Percentiles rank a stretch among this genome's conserved stretches.
Conservation (phyloP, 2,113 vertebrate species). For the Nycticryphes semicollaris region DNA sequence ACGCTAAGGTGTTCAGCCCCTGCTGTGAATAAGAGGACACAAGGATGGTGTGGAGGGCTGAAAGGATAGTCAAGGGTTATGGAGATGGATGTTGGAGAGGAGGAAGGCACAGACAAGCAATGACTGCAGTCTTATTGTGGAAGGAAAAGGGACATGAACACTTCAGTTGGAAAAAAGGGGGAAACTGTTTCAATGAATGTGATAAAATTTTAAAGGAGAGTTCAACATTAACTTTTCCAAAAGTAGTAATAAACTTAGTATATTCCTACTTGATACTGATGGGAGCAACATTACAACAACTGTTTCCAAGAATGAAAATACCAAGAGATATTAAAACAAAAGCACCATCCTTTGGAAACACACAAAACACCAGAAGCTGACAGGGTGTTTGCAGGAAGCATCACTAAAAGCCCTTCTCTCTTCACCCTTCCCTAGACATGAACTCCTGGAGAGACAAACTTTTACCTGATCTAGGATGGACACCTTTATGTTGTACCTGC, state of each 20-base stretch:
- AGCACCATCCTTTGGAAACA: neutral
- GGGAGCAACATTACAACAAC: neutral
- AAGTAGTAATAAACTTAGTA: neutral
- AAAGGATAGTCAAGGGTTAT: neutral
- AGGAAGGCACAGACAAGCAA: neutral
- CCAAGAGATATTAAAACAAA: neutral
- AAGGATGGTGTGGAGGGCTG: neutral
- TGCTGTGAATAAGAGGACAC: neutral
- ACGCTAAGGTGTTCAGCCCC: neutral
- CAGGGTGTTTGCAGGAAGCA: neutral
- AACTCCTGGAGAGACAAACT: neutral
- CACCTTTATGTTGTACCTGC: neutral
- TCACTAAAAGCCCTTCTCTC: neutral
- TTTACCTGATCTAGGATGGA: neutral
- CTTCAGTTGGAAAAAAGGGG: neutral
- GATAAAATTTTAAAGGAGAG: neutral
- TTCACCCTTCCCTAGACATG: neutral
- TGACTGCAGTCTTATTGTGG: neutral
- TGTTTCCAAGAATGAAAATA: neutral
- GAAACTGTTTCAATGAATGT: neutral
- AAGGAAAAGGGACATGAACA: neutral
- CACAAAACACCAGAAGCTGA: neutral
- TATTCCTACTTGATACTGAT: neutral
- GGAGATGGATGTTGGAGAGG: neutral
- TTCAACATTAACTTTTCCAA: neutral